phyloP scores from a whole-genome alignment of 2,888 invertebrate species.

The Drosophila dives region DNA sequence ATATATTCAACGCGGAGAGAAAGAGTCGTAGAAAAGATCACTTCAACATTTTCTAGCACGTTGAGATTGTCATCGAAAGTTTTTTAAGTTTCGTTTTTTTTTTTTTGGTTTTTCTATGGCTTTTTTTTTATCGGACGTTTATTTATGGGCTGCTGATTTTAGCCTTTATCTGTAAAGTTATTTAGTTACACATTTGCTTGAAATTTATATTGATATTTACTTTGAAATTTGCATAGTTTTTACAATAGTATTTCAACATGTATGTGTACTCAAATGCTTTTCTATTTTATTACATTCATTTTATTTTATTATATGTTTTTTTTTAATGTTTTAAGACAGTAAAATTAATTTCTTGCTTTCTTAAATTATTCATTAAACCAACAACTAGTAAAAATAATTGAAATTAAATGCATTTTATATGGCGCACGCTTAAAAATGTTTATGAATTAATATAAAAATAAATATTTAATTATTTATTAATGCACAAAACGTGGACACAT shows the following conservation, averaged over 20 bases:
- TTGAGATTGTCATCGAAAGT: slow-evolving; percentile 29
- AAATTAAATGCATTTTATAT: background rate
- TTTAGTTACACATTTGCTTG: background rate
- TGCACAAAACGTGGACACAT: background rate
- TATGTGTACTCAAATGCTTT: background rate
- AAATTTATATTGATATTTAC: background rate
- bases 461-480: background rate
- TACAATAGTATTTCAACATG: background rate
- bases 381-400: background rate
- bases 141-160: background rate
- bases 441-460: background rate
- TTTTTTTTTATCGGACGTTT: slow-evolving; percentile 10
- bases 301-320: background rate
- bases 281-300: background rate
- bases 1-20: slow-evolving; percentile 12
- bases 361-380: background rate
- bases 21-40: background rate
- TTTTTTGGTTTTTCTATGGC: slow-evolving; percentile 4
- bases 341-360: background rate
- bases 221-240: slow-evolving; percentile 1
- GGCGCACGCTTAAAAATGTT: background rate
- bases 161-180: background rate
- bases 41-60: slow-evolving; percentile 42
- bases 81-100: slow-evolving; percentile 21
- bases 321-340: too few species aligned